A percentile compares a stretch with the other conserved stretches of the same genome.
These are phyloP conservation scores for Macropus fuliginosus DNA, from an alignment of 2,797 vertebrate genomes.

Conservation along the genomic window DNA sequence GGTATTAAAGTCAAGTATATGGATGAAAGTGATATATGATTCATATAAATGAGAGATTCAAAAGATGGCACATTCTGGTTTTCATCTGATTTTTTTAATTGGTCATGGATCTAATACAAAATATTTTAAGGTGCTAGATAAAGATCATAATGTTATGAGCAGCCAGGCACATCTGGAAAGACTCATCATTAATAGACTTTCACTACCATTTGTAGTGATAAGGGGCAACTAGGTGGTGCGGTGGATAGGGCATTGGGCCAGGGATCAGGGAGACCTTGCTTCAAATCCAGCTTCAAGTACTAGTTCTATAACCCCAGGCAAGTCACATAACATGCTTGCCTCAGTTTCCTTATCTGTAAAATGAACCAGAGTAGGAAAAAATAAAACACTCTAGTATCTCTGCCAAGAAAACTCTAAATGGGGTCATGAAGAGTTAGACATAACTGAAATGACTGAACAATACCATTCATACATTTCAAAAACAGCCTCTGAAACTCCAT, in stretches of 20 bases:
- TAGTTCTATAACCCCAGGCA: background rate
- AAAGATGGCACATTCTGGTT: background rate
- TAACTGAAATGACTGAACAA: background rate
- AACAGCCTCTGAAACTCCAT: background rate
- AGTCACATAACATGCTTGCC: background rate
- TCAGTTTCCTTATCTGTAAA: background rate
- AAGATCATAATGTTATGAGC: background rate
- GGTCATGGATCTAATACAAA: background rate
- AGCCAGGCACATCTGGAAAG: background rate
- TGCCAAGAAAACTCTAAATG: background rate
- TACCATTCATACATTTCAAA: background rate
- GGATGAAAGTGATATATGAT: background rate
- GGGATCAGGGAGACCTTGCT: background rate
- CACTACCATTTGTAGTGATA: background rate
- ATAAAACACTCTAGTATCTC: background rate
- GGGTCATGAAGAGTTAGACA: background rate
- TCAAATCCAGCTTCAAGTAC: background rate
- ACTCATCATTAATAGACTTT: background rate
- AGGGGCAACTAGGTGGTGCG: background rate
- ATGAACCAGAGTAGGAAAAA: background rate
- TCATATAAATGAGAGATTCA: background rate
- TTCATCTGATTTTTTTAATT: background rate
- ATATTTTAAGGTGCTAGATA: background rate
- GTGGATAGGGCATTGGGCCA: background rate
- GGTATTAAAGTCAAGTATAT: background rate